A percentile compares a stretch with the other conserved stretches of the same genome.
Evolutionary conservation across 2,888 invertebrate species (phyloP).

Genomic region (Tanytarsus gracilentus): DNA sequence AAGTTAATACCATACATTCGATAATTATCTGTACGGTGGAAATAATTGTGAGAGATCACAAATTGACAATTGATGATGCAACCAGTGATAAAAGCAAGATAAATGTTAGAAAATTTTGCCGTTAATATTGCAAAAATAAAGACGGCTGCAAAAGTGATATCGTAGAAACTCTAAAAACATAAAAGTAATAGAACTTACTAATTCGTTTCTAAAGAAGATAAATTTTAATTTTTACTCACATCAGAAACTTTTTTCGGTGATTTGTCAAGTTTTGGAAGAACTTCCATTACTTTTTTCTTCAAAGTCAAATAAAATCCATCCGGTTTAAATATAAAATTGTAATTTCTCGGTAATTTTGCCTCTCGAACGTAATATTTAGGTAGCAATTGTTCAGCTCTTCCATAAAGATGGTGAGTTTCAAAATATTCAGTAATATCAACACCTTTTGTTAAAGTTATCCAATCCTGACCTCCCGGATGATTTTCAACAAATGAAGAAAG

Average conservation of each 20-base stretch:
- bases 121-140: slow-evolving; percentile 39
- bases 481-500: slow-evolving; percentile 63
- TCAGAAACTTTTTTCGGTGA: slow-evolving; percentile 37
- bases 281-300: slow-evolving; percentile 50
- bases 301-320: slow-evolving; percentile 66
- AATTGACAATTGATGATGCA: slow-evolving; percentile 44
- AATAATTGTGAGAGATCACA: slow-evolving; percentile 64
- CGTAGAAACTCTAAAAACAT: slow-evolving; percentile 38
- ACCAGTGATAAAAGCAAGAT: slow-evolving; percentile 45
- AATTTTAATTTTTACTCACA: slow-evolving; percentile 32
- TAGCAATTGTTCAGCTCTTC: slow-evolving; percentile 50
- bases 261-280: slow-evolving; percentile 49
- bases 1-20: slow-evolving; percentile 71
- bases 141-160: slow-evolving; percentile 41
- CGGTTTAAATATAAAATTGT: slow-evolving; percentile 62
- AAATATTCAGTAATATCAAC: slow-evolving; percentile 75
- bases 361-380: slow-evolving; percentile 57
- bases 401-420: slow-evolving; percentile 60
- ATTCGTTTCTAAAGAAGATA: slow-evolving; percentile 2
- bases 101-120: slow-evolving; percentile 37
- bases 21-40: slow-evolving; percentile 66
- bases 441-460: slow-evolving; percentile 62
- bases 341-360: slow-evolving; percentile 54
- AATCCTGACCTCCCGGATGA: slow-evolving; percentile 80
- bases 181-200: background rate